Evolutionary conservation across 2,888 invertebrate species (phyloP).

Genomic region (Trissonchulus latispiculum): DNA sequence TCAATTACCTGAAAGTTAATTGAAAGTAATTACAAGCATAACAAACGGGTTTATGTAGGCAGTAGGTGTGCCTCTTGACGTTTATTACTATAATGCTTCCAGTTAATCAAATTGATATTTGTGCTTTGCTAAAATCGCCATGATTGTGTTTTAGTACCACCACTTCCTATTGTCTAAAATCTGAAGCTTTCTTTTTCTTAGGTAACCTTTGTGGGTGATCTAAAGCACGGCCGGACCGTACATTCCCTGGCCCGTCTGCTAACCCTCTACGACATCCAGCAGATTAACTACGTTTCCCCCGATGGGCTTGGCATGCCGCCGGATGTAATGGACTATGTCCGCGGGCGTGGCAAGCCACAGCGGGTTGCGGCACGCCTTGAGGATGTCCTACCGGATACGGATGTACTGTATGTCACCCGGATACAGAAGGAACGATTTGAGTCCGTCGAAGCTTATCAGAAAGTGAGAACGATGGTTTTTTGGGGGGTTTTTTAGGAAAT

Average conservation of each 20-base stretch:
- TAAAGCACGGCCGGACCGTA: constrained; percentile 94
- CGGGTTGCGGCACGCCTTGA: constrained; percentile 55
- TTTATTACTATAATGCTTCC: no score
- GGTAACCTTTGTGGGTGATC: constrained; percentile 94
- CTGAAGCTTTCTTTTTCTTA: no score
- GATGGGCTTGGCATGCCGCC: constrained; percentile 78
- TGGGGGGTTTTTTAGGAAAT: no score
- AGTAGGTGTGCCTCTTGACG: no score
- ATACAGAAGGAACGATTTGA: constrained; percentile 87
- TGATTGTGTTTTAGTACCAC: no score
- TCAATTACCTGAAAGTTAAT: no score
- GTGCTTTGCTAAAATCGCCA: no score
- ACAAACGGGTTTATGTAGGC: no score
- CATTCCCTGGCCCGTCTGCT: constrained; percentile 88
- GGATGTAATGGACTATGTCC: constrained; percentile 66
- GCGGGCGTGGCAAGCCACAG: constrained; percentile 67
- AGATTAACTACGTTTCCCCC: constrained; percentile 81
- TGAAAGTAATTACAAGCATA: no score
- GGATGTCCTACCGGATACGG: constrained; percentile 77
- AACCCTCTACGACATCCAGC: constrained; percentile 83
- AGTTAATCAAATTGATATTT: no score
- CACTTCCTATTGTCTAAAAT: no score
- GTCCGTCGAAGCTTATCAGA: constrained; percentile 69
- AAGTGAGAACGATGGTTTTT: no score
- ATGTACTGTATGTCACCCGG: constrained; percentile 95